phyloP scores from a whole-genome alignment of 2,113 vertebrate species.

The Cathartes aura region DNA sequence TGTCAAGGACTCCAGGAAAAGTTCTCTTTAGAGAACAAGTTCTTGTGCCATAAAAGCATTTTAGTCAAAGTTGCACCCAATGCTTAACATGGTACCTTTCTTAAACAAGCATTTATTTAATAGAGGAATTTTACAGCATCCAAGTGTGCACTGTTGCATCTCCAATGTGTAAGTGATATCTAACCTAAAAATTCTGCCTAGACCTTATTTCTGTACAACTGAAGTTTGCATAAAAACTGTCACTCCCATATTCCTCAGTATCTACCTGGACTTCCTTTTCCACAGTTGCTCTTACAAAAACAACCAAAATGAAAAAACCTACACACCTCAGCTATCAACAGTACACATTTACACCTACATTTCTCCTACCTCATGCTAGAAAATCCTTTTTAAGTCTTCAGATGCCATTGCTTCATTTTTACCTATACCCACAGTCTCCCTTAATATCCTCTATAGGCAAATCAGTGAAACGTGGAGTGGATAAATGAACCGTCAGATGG shows the following conservation, averaged over 20 bases:
- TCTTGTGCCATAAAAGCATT: neutral
- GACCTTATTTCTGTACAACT: neutral
- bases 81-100: neutral
- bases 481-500: neutral
- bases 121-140: neutral
- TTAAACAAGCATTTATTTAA: neutral
- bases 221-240: neutral
- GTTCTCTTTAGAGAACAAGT: neutral
- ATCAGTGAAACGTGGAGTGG: neutral
- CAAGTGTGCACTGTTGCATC: neutral
- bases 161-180: neutral
- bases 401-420: neutral
- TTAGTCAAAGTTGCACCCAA: neutral
- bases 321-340: neutral
- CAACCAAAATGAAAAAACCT: neutral
- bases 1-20: neutral
- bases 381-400: neutral
- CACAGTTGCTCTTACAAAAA: neutral
- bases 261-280: neutral
- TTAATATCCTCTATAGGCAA: neutral
- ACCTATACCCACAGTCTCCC: neutral
- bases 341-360: too few species aligned
- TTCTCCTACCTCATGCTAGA: neutral
- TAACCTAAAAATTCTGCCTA: neutral
- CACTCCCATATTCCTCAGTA: neutral